Conservation (phyloP, 2,113 vertebrate species). For the Nesogale talazaci region DNA sequence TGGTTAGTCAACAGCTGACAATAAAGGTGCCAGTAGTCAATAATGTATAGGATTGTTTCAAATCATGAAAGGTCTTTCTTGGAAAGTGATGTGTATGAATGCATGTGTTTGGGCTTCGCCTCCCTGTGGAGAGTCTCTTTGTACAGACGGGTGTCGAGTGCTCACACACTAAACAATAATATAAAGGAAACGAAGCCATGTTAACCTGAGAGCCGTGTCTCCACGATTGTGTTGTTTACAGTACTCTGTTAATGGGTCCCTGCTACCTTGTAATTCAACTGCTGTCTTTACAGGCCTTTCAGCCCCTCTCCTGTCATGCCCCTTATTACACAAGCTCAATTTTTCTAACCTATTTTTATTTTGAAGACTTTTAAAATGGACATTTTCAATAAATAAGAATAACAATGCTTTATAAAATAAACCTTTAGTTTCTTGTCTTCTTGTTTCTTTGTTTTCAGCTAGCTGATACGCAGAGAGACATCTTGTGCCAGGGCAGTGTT, state of each 20-base stretch:
- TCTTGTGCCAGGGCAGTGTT: not conserved
- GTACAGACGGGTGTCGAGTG: constrained; percentile 70
- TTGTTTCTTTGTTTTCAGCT: not conserved
- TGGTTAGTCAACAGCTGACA: constrained; percentile 66
- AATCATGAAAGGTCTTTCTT: constrained; percentile 65
- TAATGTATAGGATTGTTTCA: constrained; percentile 26
- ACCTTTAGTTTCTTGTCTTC: constrained; percentile 62
- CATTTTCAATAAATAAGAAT: constrained; percentile 89
- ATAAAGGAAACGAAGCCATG: constrained; percentile 90
- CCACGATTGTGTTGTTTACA: constrained; percentile 87
- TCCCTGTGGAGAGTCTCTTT: constrained; percentile 65
- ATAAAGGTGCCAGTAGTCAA: constrained; percentile 54
- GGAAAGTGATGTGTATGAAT: constrained; percentile 72
- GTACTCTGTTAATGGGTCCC: constrained; percentile 84
- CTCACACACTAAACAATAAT: constrained; percentile 83
- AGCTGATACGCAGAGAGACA: not conserved
- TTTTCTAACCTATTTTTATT: constrained; percentile 90
- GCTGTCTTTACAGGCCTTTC: constrained; percentile 82
- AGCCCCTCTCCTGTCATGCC: constrained; percentile 81
- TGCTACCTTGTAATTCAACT: constrained; percentile 82
- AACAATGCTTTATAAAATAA: constrained; percentile 77
- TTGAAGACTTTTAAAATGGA: constrained; percentile 88
- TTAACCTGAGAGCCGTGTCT: constrained; percentile 83
- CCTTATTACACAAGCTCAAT: constrained; percentile 83
- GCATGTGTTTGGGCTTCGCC: constrained; percentile 76